Base-by-base conservation (phyloP, 2,888 invertebrate genomes). In the Hesperia comma region DNA sequence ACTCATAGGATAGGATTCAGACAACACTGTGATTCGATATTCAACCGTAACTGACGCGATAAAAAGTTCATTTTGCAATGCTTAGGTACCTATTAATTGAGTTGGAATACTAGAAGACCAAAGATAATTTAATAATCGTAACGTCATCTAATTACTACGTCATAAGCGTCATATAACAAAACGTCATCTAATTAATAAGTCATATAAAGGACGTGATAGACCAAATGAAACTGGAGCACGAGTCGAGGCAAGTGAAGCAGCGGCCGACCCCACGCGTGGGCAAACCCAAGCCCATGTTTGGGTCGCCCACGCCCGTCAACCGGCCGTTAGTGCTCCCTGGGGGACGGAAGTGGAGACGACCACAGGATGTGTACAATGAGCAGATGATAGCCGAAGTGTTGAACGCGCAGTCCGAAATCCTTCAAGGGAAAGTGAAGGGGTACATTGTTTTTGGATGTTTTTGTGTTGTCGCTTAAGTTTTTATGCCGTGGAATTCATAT, bases 311-410 rank as follows among this genome's bases (percentile, higher is more conserved):
- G 72, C 96, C 96, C 2, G 94, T 95, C 75, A 95, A 95, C 74
- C 93, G 96, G 67, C 96, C 97, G 7, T 87, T 97, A 53, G 95
- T 96, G 61, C 92, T 97, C 61, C 96, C 97, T 12, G 96, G 96
- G 26, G 97, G 97, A 6, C 93, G 96, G 49, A 94, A 94, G 79
- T 97, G 97, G 97, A 94, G 95, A 77, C 94, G 96, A 58, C 97
- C 98, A 3, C 95, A 97, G 79, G 97, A 97, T 79, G 96, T 97
- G 53, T 98, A 97, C 93, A 96, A 97, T 71, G 98, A 98, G 75
- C 96, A 97, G 78, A 96, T 96, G 89, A 97, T 99, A 68, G 96
- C 96, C 17, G 96, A 98, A 80, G 96, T 97, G 0, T 93, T 98
- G 72, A 95, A 96, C 68, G 95, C 96, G 6, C 98, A 98, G 84